Evolutionary conservation across 2,113 vertebrate species (phyloP).

Genomic region (Sebastes schlegelii): DNA sequence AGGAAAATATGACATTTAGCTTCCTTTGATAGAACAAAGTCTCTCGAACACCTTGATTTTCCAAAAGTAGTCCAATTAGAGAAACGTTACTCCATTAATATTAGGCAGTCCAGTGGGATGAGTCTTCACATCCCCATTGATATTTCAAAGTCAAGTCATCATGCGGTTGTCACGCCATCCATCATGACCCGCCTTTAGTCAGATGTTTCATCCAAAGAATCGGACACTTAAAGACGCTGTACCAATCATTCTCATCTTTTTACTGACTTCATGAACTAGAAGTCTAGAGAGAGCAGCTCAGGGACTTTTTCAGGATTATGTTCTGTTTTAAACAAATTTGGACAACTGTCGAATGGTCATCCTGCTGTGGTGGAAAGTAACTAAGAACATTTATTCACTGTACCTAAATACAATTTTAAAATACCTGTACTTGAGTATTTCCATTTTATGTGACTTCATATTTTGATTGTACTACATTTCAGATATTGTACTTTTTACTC

Average conservation of each 20-base stretch:
- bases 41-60: slow-evolving; percentile 15
- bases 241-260: too few species aligned
- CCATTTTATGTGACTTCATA: too few species aligned
- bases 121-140: slow-evolving; percentile 38
- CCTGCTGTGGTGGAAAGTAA: neutral
- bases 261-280: neutral
- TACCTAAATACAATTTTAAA: too few species aligned
- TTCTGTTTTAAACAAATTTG: neutral
- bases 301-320: neutral
- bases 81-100: slow-evolving; percentile 24
- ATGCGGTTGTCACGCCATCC: too few species aligned
- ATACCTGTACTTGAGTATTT: too few species aligned
- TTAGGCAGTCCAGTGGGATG: slow-evolving; percentile 25
- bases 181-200: neutral
- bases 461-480: too few species aligned
- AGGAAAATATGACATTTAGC: neutral
- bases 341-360: neutral
- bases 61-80: neutral
- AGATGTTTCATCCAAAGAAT: neutral
- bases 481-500: too few species aligned
- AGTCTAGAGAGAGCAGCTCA: neutral
- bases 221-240: too few species aligned
- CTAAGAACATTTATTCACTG: neutral
- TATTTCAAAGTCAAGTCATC: too few species aligned
- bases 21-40: neutral